Conservation (phyloP, 2,797 vertebrate genomes). For the Oophaga sylvatica region DNA sequence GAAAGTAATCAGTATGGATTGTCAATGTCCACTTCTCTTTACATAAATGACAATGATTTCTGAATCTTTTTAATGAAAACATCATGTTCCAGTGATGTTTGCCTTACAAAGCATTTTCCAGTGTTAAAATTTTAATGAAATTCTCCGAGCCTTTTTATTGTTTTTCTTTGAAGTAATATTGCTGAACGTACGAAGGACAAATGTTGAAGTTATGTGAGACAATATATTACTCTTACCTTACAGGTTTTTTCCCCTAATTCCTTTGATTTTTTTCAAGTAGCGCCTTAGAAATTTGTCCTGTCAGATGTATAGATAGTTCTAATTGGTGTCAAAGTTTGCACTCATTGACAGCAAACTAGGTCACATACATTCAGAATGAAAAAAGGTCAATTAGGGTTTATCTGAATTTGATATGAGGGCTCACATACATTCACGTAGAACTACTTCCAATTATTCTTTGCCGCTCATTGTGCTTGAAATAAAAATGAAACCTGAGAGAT, state of each 20-base stretch:
- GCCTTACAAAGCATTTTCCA: constrained; percentile 50
- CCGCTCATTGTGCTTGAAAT: constrained; percentile 66
- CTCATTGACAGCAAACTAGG: constrained; percentile 61
- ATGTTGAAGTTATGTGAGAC: constrained; percentile 63
- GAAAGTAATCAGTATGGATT: constrained; percentile 8
- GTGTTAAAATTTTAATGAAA: constrained; percentile 58
- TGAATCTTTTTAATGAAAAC: constrained; percentile 44
- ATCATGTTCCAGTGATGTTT: constrained; percentile 44
- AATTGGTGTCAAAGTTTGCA: constrained; percentile 68
- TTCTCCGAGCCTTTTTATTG: constrained; percentile 50
- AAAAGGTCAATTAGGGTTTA: constrained; percentile 72
- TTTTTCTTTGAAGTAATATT: constrained; percentile 66
- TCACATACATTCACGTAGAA: constrained; percentile 70
- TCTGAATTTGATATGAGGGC: constrained; percentile 73
- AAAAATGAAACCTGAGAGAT: constrained; percentile 66
- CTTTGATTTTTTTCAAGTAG: constrained; percentile 71
- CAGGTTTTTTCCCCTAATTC: constrained; percentile 71
- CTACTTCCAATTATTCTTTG: constrained; percentile 69
- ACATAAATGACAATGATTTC: constrained; percentile 34
- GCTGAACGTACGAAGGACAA: constrained; percentile 67
- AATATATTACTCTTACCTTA: constrained; percentile 67
- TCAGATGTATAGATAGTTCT: constrained; percentile 69
- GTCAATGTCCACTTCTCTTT: constrained; percentile 11
- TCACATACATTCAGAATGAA: constrained; percentile 66
- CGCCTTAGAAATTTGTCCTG: constrained; percentile 66